A percentile compares a stretch with the other conserved stretches of the same genome.
These are phyloP conservation scores for Cepaea hortensis DNA, from an alignment of 2,888 invertebrate genomes.

Conservation along the genomic window DNA sequence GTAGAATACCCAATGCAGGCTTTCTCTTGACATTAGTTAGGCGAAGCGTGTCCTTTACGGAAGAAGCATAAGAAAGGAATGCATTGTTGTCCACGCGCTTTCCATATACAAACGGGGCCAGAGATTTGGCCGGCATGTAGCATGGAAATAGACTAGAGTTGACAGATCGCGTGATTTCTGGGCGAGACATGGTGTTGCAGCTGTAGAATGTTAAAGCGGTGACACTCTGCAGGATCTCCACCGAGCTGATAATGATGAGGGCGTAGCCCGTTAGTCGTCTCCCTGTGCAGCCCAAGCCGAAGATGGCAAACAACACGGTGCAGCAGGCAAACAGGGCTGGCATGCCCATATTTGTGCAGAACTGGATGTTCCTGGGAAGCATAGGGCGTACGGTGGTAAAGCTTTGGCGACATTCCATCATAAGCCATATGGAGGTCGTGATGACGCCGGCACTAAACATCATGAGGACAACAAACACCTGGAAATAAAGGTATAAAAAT, in stretches of 20 bases:
- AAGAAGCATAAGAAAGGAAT: background rate
- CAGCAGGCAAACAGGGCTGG: conserved; percentile 52
- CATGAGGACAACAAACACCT: conserved; percentile 46
- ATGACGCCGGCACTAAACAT: conserved; percentile 41
- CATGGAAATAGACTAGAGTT: conserved; percentile 37
- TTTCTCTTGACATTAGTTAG: too few species aligned
- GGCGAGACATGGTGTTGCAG: conserved; percentile 27
- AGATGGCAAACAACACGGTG: conserved; percentile 48
- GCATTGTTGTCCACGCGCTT: background rate
- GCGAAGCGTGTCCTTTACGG: background rate
- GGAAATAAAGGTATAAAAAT: background rate
- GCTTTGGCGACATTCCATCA: conserved; percentile 43
- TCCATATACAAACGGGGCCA: background rate
- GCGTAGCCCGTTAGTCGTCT: conserved; percentile 50
- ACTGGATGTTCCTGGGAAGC: conserved; percentile 20
- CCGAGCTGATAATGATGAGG: conserved; percentile 45
- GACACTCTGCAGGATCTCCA: conserved; percentile 43
- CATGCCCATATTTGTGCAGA: conserved; percentile 50
- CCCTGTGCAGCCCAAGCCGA: conserved; percentile 53
- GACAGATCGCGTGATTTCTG: conserved; percentile 26
- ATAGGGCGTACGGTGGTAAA: conserved; percentile 34
- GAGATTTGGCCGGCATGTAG: background rate
- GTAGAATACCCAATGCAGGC: too few species aligned
- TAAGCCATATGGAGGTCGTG: conserved; percentile 44
- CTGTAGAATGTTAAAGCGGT: conserved; percentile 45